phyloP scores from a whole-genome alignment of 2,113 vertebrate genomes.

The Mystacornis crossleyi region DNA sequence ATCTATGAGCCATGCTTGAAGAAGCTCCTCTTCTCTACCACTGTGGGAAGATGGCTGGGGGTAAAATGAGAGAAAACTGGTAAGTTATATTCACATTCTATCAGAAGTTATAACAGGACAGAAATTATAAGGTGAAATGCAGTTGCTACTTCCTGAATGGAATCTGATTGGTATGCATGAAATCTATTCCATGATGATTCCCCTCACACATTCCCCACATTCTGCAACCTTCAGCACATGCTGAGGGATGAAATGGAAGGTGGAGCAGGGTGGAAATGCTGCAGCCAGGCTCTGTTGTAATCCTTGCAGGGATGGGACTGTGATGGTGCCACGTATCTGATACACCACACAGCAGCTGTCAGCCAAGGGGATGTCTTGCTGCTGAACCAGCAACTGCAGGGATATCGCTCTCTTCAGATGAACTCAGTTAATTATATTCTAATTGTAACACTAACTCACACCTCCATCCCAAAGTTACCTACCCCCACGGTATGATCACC shows the following conservation, averaged over 20 bases:
- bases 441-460: neutral
- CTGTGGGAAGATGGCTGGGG: neutral
- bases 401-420: neutral
- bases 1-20: neutral
- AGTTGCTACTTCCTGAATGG: neutral
- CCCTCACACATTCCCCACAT: neutral
- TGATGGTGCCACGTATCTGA: neutral
- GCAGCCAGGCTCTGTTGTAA: neutral
- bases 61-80: neutral
- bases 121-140: neutral
- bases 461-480: neutral
- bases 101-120: neutral
- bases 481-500: too few species aligned
- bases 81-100: neutral
- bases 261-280: neutral
- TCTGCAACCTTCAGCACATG: neutral
- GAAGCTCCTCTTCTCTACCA: neutral
- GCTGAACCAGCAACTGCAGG: neutral
- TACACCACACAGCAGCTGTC: neutral
- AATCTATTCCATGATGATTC: neutral
- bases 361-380: neutral
- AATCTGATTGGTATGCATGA: accelerated
- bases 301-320: accelerated
- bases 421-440: neutral
- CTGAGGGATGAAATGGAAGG: neutral